Evolutionary conservation across 2,888 invertebrate genomes (phyloP).

Genomic region (Therioaphis trifolii): DNA sequence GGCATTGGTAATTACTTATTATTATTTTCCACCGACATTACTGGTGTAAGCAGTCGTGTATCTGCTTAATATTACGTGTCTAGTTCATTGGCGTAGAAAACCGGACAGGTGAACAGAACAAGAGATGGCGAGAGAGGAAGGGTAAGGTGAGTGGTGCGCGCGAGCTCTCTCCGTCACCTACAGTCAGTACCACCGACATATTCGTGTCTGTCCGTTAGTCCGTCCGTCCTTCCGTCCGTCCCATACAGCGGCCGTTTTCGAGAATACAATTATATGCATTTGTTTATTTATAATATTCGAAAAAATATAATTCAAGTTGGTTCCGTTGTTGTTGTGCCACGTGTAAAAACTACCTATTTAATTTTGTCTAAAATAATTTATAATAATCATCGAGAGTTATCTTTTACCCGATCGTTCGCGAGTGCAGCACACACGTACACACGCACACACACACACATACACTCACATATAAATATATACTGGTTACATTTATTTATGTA

Average conservation of each 20-base stretch:
- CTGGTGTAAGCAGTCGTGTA: neutral
- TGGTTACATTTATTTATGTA: no score
- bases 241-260: neutral
- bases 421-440: neutral
- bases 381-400: no score
- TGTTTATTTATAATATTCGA: neutral
- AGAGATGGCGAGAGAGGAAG: neutral
- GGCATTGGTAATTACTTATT: neutral
- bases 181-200: constrained; percentile 41
- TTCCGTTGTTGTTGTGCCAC: no score
- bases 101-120: constrained; percentile 51
- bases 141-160: constrained; percentile 34
- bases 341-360: no score
- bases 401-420: neutral
- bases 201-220: constrained; percentile 34
- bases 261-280: no score
- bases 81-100: constrained; percentile 49
- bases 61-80: constrained; percentile 41
- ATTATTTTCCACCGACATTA: neutral
- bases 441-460: no score
- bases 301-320: no score
- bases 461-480: no score
- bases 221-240: constrained; percentile 15
- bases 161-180: constrained; percentile 54
- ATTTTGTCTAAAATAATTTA: neutral